Conservation (phyloP, 1,140 invertebrate genomes). For the Leptinotarsa texana region DNA sequence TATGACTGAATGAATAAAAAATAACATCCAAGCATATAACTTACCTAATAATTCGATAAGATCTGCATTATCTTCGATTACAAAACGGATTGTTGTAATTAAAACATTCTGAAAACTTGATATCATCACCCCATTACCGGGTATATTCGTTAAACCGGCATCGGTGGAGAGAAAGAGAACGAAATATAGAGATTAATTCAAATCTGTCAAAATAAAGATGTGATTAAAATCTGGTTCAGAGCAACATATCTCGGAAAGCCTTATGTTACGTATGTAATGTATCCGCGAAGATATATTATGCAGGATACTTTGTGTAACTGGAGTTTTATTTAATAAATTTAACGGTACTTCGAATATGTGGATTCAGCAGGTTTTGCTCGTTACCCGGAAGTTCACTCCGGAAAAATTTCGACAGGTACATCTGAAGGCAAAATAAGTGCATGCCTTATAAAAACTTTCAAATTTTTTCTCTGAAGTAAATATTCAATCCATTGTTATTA, state of each 20-base stretch:
- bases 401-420: conserved; percentile 3
- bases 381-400: not conserved
- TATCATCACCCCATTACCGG: not conserved
- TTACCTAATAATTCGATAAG: not conserved
- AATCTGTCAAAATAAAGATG: conserved; percentile 8
- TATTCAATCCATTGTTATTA: too few relatives aligned
- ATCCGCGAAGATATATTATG: conserved; percentile 15
- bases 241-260: conserved; percentile 9
- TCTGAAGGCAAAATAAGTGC: not conserved
- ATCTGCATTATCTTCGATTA: not conserved
- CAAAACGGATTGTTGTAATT: not conserved
- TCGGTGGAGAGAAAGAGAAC: not conserved
- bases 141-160: not conserved
- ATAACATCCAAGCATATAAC: too few relatives aligned
- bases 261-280: conserved; percentile 1
- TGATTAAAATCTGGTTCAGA: conserved; percentile 3
- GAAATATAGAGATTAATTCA: not conserved
- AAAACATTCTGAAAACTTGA: not conserved
- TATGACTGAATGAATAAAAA: too few relatives aligned
- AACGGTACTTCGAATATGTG: conserved; percentile 10
- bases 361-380: not conserved
- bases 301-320: conserved; percentile 19
- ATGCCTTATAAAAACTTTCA: not conserved
- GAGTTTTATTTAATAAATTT: conserved; percentile 20
- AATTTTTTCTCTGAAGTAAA: too few relatives aligned